Conservation (phyloP, 1,140 invertebrate species). For the Drosophila bocki region DNA sequence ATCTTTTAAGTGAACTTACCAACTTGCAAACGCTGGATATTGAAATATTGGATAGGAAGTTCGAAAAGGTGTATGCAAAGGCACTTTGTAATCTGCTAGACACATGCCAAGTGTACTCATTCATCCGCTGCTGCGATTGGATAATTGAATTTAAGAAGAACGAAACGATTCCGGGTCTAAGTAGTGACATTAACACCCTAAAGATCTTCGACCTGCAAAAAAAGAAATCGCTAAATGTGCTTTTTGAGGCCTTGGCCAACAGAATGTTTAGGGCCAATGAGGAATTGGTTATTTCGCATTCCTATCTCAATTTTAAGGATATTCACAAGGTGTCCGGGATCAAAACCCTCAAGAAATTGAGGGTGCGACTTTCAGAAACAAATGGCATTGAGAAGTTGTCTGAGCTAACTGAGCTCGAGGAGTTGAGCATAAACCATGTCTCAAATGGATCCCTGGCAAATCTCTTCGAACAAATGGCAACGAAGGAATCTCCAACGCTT, state of each 20-base stretch:
- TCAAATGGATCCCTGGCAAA: neutral
- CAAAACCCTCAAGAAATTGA: neutral
- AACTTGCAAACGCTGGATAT: neutral
- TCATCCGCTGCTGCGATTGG: neutral
- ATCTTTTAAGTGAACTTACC: neutral
- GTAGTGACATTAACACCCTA: neutral
- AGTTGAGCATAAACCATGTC: neutral
- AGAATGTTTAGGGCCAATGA: neutral
- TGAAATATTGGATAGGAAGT: neutral
- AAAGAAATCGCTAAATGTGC: neutral
- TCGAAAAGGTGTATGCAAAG: neutral
- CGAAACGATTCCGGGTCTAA: neutral
- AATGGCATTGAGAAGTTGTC: slow-evolving; percentile 7
- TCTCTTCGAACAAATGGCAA: neutral
- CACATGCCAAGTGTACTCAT: neutral
- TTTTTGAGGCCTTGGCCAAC: neutral
- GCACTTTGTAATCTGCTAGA: neutral
- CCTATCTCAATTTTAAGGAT: neutral
- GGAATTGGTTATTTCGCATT: neutral
- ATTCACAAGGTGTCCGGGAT: slow-evolving; percentile 2
- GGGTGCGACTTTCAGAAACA: no score
- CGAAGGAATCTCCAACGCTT: neutral
- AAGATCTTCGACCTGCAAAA: neutral
- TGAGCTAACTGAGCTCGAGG: neutral
- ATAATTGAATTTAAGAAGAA: neutral